Evolutionary conservation across 2,113 vertebrate species (phyloP), one percentile per base, ranked within the genome.

Genomic region (Cercocebus atys): DNA sequence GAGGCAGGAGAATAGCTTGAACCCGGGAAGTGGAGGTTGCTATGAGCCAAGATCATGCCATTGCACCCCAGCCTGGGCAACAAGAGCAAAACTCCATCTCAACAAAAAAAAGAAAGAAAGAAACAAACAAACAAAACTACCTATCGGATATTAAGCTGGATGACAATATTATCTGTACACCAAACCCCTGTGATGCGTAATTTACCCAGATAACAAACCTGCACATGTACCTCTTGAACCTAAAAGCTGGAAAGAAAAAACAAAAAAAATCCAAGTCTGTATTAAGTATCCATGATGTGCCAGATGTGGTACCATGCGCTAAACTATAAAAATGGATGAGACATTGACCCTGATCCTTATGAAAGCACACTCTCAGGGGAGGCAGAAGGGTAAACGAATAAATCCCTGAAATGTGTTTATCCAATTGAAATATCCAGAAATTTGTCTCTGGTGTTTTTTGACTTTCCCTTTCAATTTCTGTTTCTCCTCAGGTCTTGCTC

Each of bases 371-470:
- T 73, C 66, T 73, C 17, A 75, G 47, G 23, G 72, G 45, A 92
- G 78, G 20, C 47, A 91, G 64, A 75, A 59, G 83, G 72, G 55
- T 64, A 87, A 86, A 73, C 55, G 80, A 79, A 85, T 72, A 84
- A 79, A 84, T 93, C 17, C n/a, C 27, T 68, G 59, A 85, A 92
- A 75, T 61, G 55, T 75, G 6, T 88, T 91, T 45, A 84, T 72
- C 20, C 72, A 76, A 22, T 30, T 93, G 43, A 88, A 96, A 79
- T 93, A 84, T 57, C 57, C 72, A 91, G 22, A 84, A 68, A 88
- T 57, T 59, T 73, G 30, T 59, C 68, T 72, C 64, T 64, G 82
- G 40, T 64, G 76, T 93, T 90, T 27, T 87, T 82, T 82, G 20
- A 13, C 14, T 78, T 83, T 27, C 16, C 11, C 20, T 82, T 83